Evolutionary conservation across 2,797 vertebrate species (phyloP).

Genomic region (Crocidura indochinensis): DNA sequence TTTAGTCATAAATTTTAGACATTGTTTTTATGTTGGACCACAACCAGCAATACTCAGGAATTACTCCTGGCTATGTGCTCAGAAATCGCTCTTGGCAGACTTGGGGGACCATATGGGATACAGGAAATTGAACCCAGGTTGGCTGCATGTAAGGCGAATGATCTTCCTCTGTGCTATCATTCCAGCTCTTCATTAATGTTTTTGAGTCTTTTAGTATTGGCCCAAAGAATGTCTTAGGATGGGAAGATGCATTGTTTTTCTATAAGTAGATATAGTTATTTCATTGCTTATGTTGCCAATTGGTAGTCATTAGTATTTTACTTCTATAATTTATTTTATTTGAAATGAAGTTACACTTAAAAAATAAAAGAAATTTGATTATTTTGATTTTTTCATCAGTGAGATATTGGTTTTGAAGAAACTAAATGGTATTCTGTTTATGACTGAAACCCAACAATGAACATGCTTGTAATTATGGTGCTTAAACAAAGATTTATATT

Average conservation of each 20-base stretch:
- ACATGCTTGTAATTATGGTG: too few relatives aligned
- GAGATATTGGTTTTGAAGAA: background rate
- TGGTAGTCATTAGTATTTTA: background rate
- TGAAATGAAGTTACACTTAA: conserved; percentile 49
- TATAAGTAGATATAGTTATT: conserved; percentile 17
- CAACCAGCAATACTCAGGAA: too few relatives aligned
- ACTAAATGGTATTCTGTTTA: background rate
- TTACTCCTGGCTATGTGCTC: too few relatives aligned
- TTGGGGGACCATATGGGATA: too few relatives aligned
- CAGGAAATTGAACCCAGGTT: too few relatives aligned
- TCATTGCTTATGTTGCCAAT: conserved; percentile 5
- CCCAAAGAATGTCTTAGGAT: background rate
- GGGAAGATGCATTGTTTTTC: background rate
- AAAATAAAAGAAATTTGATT: background rate
- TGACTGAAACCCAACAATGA: too few relatives aligned
- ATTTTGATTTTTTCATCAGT: background rate
- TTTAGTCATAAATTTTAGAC: too few relatives aligned
- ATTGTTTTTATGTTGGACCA: too few relatives aligned
- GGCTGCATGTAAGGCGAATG: too few relatives aligned
- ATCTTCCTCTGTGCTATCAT: too few relatives aligned
- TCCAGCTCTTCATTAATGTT: background rate
- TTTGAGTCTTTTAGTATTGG: background rate
- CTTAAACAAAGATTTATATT: too few relatives aligned
- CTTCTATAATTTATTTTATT: background rate
- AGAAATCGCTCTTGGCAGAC: too few relatives aligned